These are phyloP conservation scores for Calyptommatus sinebrachiatus DNA, from an alignment of 2,113 vertebrate species.

Conservation along the genomic window DNA sequence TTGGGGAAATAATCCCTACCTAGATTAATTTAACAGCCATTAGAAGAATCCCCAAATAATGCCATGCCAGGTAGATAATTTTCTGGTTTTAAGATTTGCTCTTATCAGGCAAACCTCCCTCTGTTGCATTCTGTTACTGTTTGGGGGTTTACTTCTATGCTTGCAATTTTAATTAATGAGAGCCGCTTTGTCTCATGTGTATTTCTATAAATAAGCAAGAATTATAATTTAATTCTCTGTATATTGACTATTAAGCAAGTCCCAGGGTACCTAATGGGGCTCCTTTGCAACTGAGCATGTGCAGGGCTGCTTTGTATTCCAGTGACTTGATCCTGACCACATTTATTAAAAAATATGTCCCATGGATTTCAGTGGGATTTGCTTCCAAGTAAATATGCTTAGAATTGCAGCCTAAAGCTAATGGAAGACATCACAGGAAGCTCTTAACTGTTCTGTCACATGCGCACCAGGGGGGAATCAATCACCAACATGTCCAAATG, in stretches of 20 bases:
- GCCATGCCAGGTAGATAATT: background rate
- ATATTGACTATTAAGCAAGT: background rate
- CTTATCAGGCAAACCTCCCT: background rate
- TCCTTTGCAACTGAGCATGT: background rate
- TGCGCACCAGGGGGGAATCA: background rate
- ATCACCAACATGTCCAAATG: conserved; percentile 1
- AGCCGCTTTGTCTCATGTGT: background rate
- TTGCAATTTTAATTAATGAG: background rate
- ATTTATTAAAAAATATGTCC: background rate
- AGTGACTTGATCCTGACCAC: background rate
- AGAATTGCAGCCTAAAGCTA: background rate
- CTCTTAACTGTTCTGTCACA: background rate
- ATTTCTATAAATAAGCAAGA: background rate
- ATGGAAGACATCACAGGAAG: conserved; percentile 18
- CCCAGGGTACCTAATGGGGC: background rate
- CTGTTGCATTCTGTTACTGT: background rate
- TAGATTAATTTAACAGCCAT: background rate
- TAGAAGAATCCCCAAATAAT: background rate
- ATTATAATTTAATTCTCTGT: background rate
- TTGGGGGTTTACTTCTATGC: background rate
- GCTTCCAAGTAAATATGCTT: background rate
- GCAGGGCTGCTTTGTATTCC: background rate
- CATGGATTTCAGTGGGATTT: background rate
- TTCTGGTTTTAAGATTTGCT: background rate
- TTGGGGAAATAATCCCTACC: background rate